Conservation (phyloP, 1,140 invertebrate species). For the Zelostemma sp. region DNA sequence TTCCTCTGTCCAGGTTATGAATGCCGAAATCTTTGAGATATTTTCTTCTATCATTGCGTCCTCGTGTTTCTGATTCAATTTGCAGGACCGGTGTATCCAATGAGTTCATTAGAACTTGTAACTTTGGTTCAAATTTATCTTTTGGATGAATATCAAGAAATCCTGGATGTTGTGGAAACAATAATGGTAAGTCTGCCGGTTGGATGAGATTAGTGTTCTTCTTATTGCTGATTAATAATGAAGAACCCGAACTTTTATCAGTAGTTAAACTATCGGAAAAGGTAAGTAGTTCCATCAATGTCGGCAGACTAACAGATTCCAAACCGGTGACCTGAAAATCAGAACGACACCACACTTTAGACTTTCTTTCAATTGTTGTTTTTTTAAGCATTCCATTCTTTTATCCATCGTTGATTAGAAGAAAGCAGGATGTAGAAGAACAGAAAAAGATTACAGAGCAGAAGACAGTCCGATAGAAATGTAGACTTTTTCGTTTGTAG, state of each 20-base stretch:
- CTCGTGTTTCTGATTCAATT: conserved; percentile 37
- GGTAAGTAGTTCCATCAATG: conserved; percentile 56
- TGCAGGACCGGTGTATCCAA: conserved; percentile 13
- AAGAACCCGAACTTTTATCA: no score
- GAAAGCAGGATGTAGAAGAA: conserved; percentile 33
- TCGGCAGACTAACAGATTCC: conserved; percentile 54
- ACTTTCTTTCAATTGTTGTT: conserved; percentile 21
- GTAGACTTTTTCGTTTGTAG: conserved; percentile 9
- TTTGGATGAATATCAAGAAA: no score
- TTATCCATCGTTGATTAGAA: conserved; percentile 32
- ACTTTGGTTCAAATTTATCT: conserved; percentile 23
- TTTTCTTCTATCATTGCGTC: no score
- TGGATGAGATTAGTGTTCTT: no score
- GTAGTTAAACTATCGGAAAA: no score
- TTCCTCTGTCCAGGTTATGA: conserved; percentile 14
- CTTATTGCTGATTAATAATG: no score
- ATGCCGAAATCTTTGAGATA: no score
- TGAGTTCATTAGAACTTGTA: no score
- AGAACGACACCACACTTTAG: conserved; percentile 57
- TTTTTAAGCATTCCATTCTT: conserved; percentile 23
- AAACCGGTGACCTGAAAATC: conserved; percentile 63
- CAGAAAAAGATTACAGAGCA: conserved; percentile 14
- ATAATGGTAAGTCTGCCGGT: no score
- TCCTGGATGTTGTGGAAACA: no score
- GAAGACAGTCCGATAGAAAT: conserved; percentile 22